These are phyloP conservation scores for Pantherophis guttatus DNA, from an alignment of 2,113 vertebrate species.

Conservation along the genomic window DNA sequence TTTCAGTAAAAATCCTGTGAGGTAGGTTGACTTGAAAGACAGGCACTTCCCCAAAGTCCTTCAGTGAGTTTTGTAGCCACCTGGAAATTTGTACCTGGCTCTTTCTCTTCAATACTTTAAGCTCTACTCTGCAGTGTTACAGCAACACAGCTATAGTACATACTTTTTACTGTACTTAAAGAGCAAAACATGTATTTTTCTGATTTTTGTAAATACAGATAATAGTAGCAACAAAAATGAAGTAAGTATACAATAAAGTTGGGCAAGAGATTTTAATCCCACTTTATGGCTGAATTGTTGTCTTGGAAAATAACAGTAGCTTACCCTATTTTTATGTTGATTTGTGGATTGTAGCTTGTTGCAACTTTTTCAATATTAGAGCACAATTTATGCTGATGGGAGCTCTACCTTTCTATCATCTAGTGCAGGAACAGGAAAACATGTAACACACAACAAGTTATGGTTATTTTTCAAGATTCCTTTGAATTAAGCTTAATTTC, in stretches of 20 bases:
- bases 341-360: background rate
- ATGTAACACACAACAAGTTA: background rate
- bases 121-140: background rate
- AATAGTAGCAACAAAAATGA: background rate
- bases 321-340: background rate
- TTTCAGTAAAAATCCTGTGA: background rate
- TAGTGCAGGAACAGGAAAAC: background rate
- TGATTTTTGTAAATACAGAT: fast-evolving
- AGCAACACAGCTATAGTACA: background rate
- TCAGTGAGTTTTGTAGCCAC: background rate
- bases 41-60: background rate
- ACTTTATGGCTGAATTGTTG: background rate
- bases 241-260: background rate
- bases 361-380: background rate
- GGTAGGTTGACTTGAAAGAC: background rate
- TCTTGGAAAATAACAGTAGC: background rate
- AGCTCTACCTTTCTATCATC: background rate
- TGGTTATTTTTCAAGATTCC: background rate
- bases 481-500: background rate
- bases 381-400: background rate
- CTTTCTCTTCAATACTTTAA: background rate
- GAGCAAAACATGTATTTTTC: background rate
- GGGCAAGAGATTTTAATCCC: background rate
- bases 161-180: background rate
- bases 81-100: background rate